Evolutionary conservation across 2,113 vertebrate species (phyloP).

Genomic region (crab-eating macaque (Macaca fascicularis)): DNA sequence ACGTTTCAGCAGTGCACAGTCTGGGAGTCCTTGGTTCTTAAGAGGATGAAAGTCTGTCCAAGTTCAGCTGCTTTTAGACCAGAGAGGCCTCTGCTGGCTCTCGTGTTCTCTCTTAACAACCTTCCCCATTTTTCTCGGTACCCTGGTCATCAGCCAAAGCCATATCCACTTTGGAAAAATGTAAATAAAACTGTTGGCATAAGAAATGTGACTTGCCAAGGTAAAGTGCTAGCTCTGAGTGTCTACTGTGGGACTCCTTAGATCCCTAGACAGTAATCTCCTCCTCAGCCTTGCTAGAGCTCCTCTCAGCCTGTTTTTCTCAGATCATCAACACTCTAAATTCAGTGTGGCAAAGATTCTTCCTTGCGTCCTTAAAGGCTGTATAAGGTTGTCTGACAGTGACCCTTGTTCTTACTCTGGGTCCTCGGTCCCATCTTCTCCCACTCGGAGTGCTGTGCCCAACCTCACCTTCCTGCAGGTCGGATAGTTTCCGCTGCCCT

Average conservation of each 20-base stretch:
- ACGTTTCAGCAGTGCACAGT: not conserved
- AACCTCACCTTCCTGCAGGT: not conserved
- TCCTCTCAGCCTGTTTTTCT: not conserved
- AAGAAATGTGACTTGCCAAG: constrained; percentile 26
- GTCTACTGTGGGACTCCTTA: not conserved
- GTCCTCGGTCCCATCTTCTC: not conserved
- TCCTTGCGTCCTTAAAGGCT: not conserved
- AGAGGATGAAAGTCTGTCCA: not conserved
- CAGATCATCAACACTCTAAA: not conserved
- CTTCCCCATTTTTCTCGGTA: constrained; percentile 60
- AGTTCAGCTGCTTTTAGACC: not conserved
- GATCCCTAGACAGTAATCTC: not conserved
- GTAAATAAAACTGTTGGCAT: not conserved
- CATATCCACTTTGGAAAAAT: constrained; percentile 6
- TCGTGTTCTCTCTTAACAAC: constrained; percentile 39
- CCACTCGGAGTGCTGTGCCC: too few species aligned
- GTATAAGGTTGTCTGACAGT: not conserved
- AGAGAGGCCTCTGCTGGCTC: constrained; percentile 17
- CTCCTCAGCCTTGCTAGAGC: not conserved
- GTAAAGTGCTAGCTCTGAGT: not conserved
- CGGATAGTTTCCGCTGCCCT: not conserved
- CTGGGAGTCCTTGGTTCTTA: not conserved
- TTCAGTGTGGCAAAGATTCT: not conserved
- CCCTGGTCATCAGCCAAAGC: not conserved
- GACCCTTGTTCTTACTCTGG: not conserved